These are phyloP conservation scores for Patella ulyssiponensis DNA, from an alignment of 2,888 invertebrate genomes.

Conservation along the genomic window DNA sequence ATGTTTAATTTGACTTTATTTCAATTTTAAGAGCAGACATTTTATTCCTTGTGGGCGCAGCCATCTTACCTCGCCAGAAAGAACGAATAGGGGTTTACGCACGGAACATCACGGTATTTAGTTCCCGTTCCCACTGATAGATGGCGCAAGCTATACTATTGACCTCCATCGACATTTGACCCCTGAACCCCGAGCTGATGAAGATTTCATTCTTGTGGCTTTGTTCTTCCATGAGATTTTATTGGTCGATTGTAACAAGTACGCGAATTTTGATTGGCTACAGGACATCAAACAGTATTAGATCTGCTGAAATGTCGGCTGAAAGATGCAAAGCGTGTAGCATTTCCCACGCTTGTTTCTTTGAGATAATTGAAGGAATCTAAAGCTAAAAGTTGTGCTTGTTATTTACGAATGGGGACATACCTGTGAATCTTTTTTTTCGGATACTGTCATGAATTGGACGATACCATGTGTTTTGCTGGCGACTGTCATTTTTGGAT, in stretches of 20 bases:
- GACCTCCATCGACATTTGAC: slow-evolving; percentile 25
- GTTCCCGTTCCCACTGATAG: slow-evolving; percentile 24
- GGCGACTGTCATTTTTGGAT: slow-evolving; percentile 21
- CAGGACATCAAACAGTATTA: slow-evolving; percentile 34
- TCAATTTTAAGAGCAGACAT: not conserved
- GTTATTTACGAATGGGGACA: slow-evolving; percentile 9
- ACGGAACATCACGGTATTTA: slow-evolving; percentile 22
- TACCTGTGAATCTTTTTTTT: slow-evolving; percentile 1
- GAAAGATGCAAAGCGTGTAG: slow-evolving; percentile 11
- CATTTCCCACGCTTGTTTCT: slow-evolving; percentile 8
- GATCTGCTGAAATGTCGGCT: slow-evolving; percentile 17
- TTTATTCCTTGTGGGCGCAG: slow-evolving; percentile 39
- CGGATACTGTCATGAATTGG: slow-evolving; percentile 35
- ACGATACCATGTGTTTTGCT: slow-evolving; percentile 27
- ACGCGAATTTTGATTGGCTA: slow-evolving; percentile 35
- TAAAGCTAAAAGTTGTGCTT: slow-evolving; percentile 9
- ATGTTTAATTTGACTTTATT: too few relatives aligned
- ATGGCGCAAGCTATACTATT: slow-evolving; percentile 29
- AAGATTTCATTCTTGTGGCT: slow-evolving; percentile 25
- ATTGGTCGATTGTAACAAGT: slow-evolving; percentile 30
- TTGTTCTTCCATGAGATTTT: slow-evolving; percentile 27
- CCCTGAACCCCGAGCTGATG: slow-evolving; percentile 1
- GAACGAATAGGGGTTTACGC: slow-evolving; percentile 37
- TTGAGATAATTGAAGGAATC: slow-evolving; percentile 3
- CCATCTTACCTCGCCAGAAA: slow-evolving; percentile 47